A percentile compares a stretch with the other conserved stretches of the same genome.
These are phyloP conservation scores for Ormyrus pomaceus DNA, from an alignment of 2,888 invertebrate genomes.

Conservation along the genomic window DNA sequence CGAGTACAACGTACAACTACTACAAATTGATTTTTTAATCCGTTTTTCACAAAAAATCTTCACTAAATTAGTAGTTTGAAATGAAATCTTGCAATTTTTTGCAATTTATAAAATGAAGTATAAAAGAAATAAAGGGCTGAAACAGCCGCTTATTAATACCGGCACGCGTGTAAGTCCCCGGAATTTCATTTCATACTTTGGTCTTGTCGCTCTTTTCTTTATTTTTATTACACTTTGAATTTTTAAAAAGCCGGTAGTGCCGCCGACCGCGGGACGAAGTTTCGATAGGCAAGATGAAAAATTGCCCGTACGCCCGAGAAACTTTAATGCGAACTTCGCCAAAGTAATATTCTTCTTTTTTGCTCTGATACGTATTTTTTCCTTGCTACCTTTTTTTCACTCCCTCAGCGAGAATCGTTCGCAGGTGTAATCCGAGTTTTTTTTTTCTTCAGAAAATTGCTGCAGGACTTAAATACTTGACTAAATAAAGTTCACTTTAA, in stretches of 20 bases:
- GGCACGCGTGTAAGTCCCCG: no score
- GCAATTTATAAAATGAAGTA: no score
- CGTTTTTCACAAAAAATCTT: no score
- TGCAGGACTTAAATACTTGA: no score
- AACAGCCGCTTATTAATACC: no score
- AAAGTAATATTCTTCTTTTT: conserved; percentile 41
- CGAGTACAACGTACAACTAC: no score
- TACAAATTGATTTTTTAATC: no score
- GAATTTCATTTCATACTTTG: no score
- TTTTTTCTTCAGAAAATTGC: neutral
- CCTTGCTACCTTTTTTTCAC: neutral
- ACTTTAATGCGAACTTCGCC: conserved; percentile 37
- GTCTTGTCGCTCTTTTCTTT: no score
- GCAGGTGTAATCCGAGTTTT: neutral
- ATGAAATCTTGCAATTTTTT: no score
- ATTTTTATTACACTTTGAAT: conserved; percentile 30
- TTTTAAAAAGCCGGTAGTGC: conserved; percentile 30
- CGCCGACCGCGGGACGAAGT: conserved; percentile 24
- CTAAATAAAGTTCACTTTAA: neutral
- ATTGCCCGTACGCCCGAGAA: conserved; percentile 34
- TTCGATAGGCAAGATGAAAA: conserved; percentile 48
- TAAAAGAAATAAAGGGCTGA: no score
- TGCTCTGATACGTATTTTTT: neutral
- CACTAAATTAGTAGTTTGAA: no score
- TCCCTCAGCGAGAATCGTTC: neutral